Base-by-base conservation (phyloP, 2,113 vertebrate species). In the Lophochroa leadbeateri region DNA sequence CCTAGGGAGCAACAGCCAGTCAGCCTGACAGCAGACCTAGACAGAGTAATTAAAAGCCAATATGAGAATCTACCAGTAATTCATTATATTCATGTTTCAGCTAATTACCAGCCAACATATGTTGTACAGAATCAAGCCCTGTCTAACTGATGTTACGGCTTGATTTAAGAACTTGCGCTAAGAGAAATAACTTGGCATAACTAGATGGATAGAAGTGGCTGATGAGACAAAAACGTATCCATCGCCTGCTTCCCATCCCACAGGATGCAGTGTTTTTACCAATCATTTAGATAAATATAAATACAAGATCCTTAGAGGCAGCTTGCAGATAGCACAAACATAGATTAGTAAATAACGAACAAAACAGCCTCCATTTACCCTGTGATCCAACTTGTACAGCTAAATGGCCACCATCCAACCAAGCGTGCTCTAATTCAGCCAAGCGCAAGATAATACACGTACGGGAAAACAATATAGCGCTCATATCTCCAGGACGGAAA, bases 21-120 rank as follows among this genome's bases (percentile, higher is more conserved):
- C 90, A 86, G 29, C 23, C 46, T 82, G 88, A 90, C 71, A 93
- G 82, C 64, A 90, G 64, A 68, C 39, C 35, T 64, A 83, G 50
- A 86, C 72, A 64, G 31, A 60, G 31, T 86, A 92, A 94, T 94
- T 94, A 93, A 78, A 86, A 90, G 18, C n/a, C 67, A 88, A 63
- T 75, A 81, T 64, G 52, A 68, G 72, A 84, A 78, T 52, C 85
- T 74, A 83, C 37, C 8, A 3, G 78, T 76, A 86, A 88, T 64
- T 78, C 55, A 88, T 95, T 88, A 83, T 71, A 90, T 77, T 88
- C 24, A 68, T 52, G 43, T 92, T 70, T 91, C 78, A 82, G 43
- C 74, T 96, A 94, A 96, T 96, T 87, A 94, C 65, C 39, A 81
- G 76, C 47, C 72, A 86, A 79, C 60, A 84, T 60, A 44, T 83